Conservation (phyloP, 2,113 vertebrate species). For the Lates calcarifer region DNA sequence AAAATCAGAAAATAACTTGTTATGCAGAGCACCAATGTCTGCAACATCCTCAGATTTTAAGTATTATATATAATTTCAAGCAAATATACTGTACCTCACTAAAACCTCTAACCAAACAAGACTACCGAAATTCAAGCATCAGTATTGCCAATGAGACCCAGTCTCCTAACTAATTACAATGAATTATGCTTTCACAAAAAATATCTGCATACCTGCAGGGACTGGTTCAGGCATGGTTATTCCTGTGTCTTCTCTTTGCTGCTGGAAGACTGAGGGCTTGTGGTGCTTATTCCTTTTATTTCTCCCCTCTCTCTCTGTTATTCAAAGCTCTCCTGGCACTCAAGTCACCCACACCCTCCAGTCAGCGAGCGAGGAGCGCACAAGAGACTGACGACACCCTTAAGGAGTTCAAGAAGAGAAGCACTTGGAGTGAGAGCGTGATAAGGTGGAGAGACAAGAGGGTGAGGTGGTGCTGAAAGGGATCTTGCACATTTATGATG, state of each 20-base stretch:
- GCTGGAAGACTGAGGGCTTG: constrained; percentile 68
- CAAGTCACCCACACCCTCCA: constrained; percentile 74
- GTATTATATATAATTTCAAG: not conserved
- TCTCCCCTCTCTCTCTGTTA: constrained; percentile 71
- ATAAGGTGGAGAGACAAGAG: constrained; percentile 46
- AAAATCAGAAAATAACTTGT: not conserved
- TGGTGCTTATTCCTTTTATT: constrained; percentile 80
- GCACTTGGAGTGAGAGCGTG: constrained; percentile 35
- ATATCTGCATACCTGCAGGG: constrained; percentile 76
- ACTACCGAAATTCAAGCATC: constrained; percentile 16
- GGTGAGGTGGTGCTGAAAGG: constrained; percentile 41
- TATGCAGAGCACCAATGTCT: not conserved
- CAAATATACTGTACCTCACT: not conserved
- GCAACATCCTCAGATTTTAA: constrained; percentile 10
- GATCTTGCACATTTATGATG: constrained; percentile 32
- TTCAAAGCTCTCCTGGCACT: constrained; percentile 81
- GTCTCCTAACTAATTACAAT: constrained; percentile 54
- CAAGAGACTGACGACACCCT: constrained; percentile 66
- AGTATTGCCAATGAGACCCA: constrained; percentile 15
- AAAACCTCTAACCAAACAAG: constrained; percentile 13
- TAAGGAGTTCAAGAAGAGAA: constrained; percentile 63
- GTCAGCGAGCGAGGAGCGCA: constrained; percentile 61
- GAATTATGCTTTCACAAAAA: constrained; percentile 56
- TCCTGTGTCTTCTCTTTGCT: constrained; percentile 73
- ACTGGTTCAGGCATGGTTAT: constrained; percentile 81